A percentile compares a stretch with the other conserved stretches of the same genome.
Conservation (phyloP, 2,888 invertebrate species). For the Hymenopus coronatus region DNA sequence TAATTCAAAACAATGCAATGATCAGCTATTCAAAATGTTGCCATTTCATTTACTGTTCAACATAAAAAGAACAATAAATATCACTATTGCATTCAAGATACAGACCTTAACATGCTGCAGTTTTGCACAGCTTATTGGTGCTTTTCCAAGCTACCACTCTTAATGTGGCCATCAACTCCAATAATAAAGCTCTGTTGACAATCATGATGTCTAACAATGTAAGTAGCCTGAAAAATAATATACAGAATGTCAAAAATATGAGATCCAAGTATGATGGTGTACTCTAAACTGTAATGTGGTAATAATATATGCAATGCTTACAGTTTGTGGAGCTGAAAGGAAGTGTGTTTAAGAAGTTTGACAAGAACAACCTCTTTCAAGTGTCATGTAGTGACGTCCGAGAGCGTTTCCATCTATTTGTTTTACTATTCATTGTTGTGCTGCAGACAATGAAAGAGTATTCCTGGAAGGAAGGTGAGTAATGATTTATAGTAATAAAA, state of each 20-base stretch:
- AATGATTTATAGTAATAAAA: not conserved
- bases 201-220: slow-evolving; percentile 99
- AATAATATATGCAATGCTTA: not conserved
- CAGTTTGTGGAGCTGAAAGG: slow-evolving; percentile 99
- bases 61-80: no score
- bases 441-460: slow-evolving; percentile 98
- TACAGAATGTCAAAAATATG: not conserved
- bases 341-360: slow-evolving; percentile 98
- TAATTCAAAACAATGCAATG: no score
- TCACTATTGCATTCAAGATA: not conserved
- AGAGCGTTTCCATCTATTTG: slow-evolving; percentile 90
- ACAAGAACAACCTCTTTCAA: slow-evolving; percentile 96
- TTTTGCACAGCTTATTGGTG: slow-evolving; percentile 83
- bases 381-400: slow-evolving; percentile 97
- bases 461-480: slow-evolving; percentile 76
- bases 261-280: not conserved
- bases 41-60: no score
- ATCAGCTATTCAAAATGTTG: no score
- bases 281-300: not conserved
- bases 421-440: slow-evolving; percentile 88
- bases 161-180: slow-evolving; percentile 98
- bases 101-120: slow-evolving; percentile 40
- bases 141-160: slow-evolving; percentile 95
- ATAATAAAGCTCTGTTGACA: slow-evolving; percentile 94
- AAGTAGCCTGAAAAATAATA: slow-evolving; percentile 49